Evolutionary conservation across 2,113 vertebrate species (phyloP).

Genomic region (Sylvilagus bachmani): DNA sequence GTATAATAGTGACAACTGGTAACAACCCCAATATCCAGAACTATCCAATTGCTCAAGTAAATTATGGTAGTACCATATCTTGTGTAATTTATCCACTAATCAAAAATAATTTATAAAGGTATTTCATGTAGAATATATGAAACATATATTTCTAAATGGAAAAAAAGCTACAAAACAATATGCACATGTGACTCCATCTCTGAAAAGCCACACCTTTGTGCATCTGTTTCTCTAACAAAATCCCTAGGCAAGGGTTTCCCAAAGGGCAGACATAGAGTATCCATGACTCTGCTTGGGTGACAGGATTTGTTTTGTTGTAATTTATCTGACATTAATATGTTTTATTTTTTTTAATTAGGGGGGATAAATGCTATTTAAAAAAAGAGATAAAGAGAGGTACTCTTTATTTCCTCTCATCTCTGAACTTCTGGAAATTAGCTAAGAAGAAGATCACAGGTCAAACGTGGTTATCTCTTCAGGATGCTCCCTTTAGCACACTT

Average conservation of each 20-base stretch:
- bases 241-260: background rate
- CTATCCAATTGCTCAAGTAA: background rate
- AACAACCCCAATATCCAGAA: background rate
- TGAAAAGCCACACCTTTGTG: background rate
- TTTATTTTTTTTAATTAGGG: conserved; percentile 29
- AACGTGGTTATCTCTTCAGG: background rate
- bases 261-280: background rate
- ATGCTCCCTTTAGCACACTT: background rate
- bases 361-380: background rate
- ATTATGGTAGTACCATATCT: background rate
- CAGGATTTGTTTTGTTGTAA: background rate
- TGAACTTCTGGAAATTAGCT: background rate
- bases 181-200: background rate
- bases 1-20: background rate
- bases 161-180: background rate
- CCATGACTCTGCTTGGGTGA: background rate
- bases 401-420: background rate
- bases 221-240: background rate
- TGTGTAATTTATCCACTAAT: background rate
- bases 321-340: conserved; percentile 31
- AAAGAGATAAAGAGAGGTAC: background rate
- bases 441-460: background rate
- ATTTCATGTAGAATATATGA: background rate
- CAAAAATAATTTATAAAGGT: background rate
- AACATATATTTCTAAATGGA: background rate